Base-by-base conservation (phyloP, 2,113 vertebrate genomes). In the Eudyptes chrysolophus region DNA sequence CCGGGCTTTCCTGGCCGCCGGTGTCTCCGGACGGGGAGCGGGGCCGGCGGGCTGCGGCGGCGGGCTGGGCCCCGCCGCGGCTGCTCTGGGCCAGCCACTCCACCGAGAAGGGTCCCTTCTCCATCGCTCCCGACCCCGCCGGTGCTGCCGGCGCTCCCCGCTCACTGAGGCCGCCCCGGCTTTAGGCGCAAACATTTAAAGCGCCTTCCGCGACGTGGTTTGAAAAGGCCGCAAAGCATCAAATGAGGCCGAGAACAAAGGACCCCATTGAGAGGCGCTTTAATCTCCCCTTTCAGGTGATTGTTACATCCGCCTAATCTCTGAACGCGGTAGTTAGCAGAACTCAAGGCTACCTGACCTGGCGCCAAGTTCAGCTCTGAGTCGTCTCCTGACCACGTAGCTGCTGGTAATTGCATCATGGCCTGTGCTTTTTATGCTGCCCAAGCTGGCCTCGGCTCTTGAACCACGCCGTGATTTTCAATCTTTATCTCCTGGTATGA, bases 81-180 rank as follows among this genome's bases (percentile, higher is more conserved):
- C 98, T 98, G 98, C 99, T 99, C 96, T 97, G 98, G 6, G 99
- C 98, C 66, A 99, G 96, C 99, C 99, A 99, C 95, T 99, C 98
- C 84, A 98, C 98, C 3, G 99, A 98, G 84, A 99, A 99, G 84
- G 44, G 22, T 0, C 83, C 84, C 48, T 92, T 95, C 55, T 96
- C 94, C 97, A 97, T 97, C 24, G 1, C 40, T 8, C 13, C 29
- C 34, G 14, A 6, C 65, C 21, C 17, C 6, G n/a, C 44, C 34
- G 10, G 5, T 19, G 51, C 60, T 17, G 48, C 26, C 30, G 17
- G 36, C 55, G 7, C 7, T 27, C 25, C 42, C 25, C 21, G 30
- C 69, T 60, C 72, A 12, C 51, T 90, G 20, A 7, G 26, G 44
- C 74, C 16, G 30, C 14, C 34, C 14, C 14, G 26, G 29, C 22